Base-by-base conservation (phyloP, 2,797 vertebrate species). In the Takifugu rubripes region DNA sequence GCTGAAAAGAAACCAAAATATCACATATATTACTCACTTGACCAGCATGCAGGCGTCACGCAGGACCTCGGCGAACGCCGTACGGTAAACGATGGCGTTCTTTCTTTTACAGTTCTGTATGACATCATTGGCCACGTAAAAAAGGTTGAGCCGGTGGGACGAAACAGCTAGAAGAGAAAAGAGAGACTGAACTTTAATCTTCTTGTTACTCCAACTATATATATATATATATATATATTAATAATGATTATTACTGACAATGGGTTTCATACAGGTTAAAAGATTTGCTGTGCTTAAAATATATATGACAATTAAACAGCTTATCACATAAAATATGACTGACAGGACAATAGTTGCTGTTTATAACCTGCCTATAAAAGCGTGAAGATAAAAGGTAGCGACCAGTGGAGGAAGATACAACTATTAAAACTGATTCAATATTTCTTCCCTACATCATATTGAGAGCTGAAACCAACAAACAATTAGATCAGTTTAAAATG, bases 41-140 rank as follows among this genome's bases (percentile, higher is more conserved):
- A 98, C 88, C 40, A 97, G 78, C 1, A 90, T 71, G 26, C 95
- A 93, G 0, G 97, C 94, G 5, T 98, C 96, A 0, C 91, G 93
- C 3, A 99, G 92, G 58, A 97, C 93, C 24, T 98, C 96, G 0
- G 97, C 94, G 25, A 98, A 99, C 0, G 95, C 92, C 0, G 95
- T 94, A 0, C 96, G 93, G 62, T 97, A 99, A 17, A 98, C 92
- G 0, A 98, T 93, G 27, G 97, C 96, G 0, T 98, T 98, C 79
- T 93, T 97, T 62, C 96, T 92, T 74, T 98, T 98, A 84, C 96
- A 98, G 86, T 98, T 99, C 87, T 99, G 97, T 67, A 99, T 98
- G 76, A 99, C 93, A 11, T 99, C 97, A 1, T 99, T 99, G 83
- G 96, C 96, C 64, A 99, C 74, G 83, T 97, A 99, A 58, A 99